Evolutionary conservation across 2,888 invertebrate genomes (phyloP).

Genomic region (Odiellus spinosus): DNA sequence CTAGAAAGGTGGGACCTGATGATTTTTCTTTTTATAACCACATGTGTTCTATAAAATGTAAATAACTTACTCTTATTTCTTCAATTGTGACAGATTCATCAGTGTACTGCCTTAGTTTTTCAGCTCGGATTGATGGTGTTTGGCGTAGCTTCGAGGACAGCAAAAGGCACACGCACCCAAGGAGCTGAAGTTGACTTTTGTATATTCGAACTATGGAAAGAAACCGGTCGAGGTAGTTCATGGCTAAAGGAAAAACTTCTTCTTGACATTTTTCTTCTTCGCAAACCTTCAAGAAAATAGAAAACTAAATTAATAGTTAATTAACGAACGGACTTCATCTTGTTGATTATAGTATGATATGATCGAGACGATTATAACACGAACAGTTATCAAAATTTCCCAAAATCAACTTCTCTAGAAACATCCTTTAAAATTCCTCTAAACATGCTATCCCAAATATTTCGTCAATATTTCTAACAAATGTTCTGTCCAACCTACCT

Average conservation of each 20-base stretch:
- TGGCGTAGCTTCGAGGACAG: constrained; percentile 86
- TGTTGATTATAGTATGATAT: no score
- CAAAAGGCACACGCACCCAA: constrained; percentile 80
- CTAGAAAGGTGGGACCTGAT: no score
- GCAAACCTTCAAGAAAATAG: constrained; percentile 56
- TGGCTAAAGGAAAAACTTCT: constrained; percentile 80
- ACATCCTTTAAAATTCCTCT: no score
- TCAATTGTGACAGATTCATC: constrained; percentile 75
- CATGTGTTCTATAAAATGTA: neutral
- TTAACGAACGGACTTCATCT: no score
- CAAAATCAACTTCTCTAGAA: no score
- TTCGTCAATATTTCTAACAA: no score
- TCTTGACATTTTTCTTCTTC: constrained; percentile 83
- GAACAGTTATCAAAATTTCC: no score
- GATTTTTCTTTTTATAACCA: no score
- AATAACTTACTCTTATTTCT: constrained; percentile 67
- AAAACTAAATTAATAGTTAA: neutral
- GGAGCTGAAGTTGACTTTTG: constrained; percentile 72
- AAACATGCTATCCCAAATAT: no score
- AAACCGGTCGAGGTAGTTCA: constrained; percentile 87
- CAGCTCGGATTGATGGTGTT: constrained; percentile 48
- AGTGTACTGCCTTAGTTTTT: constrained; percentile 75
- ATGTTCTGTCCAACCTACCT: no score
- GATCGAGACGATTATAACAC: no score
- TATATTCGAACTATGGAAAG: constrained; percentile 64